A percentile compares a stretch with the other conserved stretches of the same genome.
phyloP scores from a whole-genome alignment of 2,113 vertebrate genomes.

The Ptychochromis oligacanthus region DNA sequence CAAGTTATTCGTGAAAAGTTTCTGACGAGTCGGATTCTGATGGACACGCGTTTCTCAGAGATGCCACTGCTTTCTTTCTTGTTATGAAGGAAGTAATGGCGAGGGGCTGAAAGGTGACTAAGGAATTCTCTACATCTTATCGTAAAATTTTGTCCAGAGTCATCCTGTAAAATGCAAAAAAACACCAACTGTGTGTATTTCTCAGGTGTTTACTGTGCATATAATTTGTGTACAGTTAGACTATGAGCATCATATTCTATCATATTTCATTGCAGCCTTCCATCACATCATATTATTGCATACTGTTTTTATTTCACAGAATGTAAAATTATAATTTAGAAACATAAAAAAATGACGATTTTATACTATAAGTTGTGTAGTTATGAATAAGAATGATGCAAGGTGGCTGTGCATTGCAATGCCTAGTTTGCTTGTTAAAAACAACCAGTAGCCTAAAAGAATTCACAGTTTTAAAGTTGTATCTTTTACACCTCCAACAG shows the following conservation, averaged over 20 bases:
- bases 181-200: slow-evolving; percentile 9
- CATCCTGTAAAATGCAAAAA: not conserved
- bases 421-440: not conserved
- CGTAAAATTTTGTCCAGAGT: not conserved
- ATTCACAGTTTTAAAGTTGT: slow-evolving; percentile 17
- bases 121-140: not conserved
- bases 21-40: slow-evolving; percentile 36
- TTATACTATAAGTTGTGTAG: not conserved
- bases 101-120: slow-evolving; percentile 7
- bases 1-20: slow-evolving; percentile 46
- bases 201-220: not conserved
- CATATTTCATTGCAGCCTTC: not conserved
- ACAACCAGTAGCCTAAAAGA: not conserved
- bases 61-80: slow-evolving; percentile 15
- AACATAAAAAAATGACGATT: not conserved
- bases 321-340: not conserved
- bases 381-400: slow-evolving; percentile 9
- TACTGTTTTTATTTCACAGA: not conserved
- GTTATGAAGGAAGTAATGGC: slow-evolving; percentile 46
- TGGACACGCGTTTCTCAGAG: slow-evolving; percentile 16
- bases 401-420: not conserved
- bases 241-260: not conserved
- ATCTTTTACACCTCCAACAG: not conserved
- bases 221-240: not conserved
- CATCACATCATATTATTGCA: not conserved